Evolutionary conservation across 2,113 vertebrate genomes (phyloP), one percentile per base, ranked within the genome.

Genomic region (Gorsachius goisagi): DNA sequence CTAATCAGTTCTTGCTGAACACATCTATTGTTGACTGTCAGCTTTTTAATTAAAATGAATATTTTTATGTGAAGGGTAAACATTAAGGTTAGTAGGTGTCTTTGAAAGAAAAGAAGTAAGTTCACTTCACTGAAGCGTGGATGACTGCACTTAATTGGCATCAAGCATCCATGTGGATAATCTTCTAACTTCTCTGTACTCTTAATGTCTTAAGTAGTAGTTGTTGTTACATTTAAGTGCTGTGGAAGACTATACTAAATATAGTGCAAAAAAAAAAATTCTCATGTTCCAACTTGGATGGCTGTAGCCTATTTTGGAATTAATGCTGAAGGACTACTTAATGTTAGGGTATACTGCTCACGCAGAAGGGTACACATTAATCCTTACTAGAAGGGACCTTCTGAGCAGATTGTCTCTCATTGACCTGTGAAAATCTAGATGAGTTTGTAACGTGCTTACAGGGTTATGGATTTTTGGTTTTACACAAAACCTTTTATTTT

Each of bases 281-380:
- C n/a, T n/a, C n/a, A n/a, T n/a, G 11, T 74, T 63, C n/a, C 55
- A 37, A 2, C 22, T 26, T 55, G 3, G 16, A 2, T 32, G 47
- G 30, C 53, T 35, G 62, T 22, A 19, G 32, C 50, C 41, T 67
- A 0, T 45, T 30, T 6, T 73, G 75, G 30, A 24, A 8, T n/a
- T 37, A 3, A 6, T 21, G 27, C 7, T 85, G 67, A 41, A 39
- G 58, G 37, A 6, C 41, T 79, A 8, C 37, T 33, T 41, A 9
- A 9, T 0, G 0, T 9, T 5, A 4, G 81, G 16, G 9, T 33
- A 1, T 49, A 11, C 69, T 64, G 83, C 45, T 91, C 8, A 3
- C 62, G 5, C 33, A 23, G 32, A 17, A 52, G 60, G 41, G 1
- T 21, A 9, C 32, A 11, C 3, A 0, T 30, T 66, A 52, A 8